A percentile compares a stretch with the other conserved stretches of the same genome.
Evolutionary conservation across 2,888 invertebrate species (phyloP).

Genomic region (Dolichopus griseipennis): DNA sequence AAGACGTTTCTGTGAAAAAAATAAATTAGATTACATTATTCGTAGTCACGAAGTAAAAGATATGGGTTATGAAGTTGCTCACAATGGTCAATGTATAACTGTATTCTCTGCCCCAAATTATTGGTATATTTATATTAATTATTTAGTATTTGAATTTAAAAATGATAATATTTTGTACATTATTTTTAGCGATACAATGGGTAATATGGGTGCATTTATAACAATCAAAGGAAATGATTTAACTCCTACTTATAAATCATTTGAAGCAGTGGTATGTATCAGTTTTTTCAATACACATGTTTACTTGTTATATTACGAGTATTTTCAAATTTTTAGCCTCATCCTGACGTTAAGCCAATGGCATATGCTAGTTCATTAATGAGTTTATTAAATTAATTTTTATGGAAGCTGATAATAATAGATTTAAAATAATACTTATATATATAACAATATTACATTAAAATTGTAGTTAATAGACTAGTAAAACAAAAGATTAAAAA

Average conservation of each 20-base stretch:
- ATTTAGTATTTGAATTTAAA: background rate
- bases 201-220: conserved; percentile 97
- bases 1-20: conserved; percentile 67
- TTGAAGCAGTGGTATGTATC: conserved; percentile 83
- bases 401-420: background rate
- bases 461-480: background rate
- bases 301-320: background rate
- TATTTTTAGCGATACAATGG: conserved; percentile 91
- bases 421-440: background rate
- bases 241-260: conserved; percentile 82
- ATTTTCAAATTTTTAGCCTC: conserved; percentile 61
- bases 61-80: conserved; percentile 90
- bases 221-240: conserved; percentile 86
- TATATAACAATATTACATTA: background rate
- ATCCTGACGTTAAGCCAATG: conserved; percentile 96
- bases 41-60: conserved; percentile 97
- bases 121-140: conserved; percentile 56
- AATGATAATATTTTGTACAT: too few relatives aligned
- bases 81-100: conserved; percentile 93
- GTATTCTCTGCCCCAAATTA: conserved; percentile 99
- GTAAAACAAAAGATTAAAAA: background rate
- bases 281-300: background rate
- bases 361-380: conserved; percentile 85
- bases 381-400: conserved; percentile 46
- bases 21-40: conserved; percentile 87